A percentile compares a stretch with the other conserved stretches of the same genome.
phyloP scores from a whole-genome alignment of 1,140 invertebrate species.

The Telenomus remus region DNA sequence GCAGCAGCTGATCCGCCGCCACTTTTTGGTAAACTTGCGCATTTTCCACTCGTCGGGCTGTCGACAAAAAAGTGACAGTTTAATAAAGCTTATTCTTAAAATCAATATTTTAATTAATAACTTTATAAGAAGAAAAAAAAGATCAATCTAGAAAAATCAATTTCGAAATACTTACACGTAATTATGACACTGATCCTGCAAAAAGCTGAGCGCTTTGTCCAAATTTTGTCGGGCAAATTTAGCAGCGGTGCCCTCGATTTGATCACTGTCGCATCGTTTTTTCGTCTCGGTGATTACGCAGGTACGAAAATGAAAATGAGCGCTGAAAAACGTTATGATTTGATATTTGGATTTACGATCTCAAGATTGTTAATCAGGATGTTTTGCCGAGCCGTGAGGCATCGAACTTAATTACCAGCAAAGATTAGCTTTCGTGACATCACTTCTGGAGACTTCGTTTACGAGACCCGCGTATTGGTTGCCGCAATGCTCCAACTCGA shows the following conservation, averaged over 20 bases:
- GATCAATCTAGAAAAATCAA: too few relatives aligned
- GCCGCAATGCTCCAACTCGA: constrained; percentile 76
- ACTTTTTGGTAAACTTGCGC: constrained; percentile 61
- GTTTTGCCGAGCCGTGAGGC: too few relatives aligned
- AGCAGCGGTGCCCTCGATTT: constrained; percentile 72
- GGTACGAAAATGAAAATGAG: constrained; percentile 77
- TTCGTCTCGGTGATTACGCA: constrained; percentile 77
- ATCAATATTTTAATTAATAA: too few relatives aligned
- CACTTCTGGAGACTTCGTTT: constrained; percentile 76
- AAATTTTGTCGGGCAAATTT: constrained; percentile 77
- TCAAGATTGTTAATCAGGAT: background rate
- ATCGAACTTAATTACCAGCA: constrained; percentile 75
- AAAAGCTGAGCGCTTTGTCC: constrained; percentile 78
- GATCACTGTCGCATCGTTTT: constrained; percentile 74
- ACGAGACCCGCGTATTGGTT: constrained; percentile 77
- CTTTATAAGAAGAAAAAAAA: too few relatives aligned
- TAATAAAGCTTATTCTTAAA: too few relatives aligned
- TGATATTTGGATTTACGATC: background rate
- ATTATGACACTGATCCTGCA: constrained; percentile 78
- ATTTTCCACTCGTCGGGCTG: constrained; percentile 76
- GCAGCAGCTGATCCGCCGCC: constrained; percentile 40
- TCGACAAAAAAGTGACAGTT: background rate
- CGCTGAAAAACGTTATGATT: constrained; percentile 63
- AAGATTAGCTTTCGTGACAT: constrained; percentile 76
- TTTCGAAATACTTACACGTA: constrained; percentile 74